These are phyloP conservation scores for Ommatoiulus sabulosus DNA, from an alignment of 2,888 invertebrate genomes.

Conservation along the genomic window DNA sequence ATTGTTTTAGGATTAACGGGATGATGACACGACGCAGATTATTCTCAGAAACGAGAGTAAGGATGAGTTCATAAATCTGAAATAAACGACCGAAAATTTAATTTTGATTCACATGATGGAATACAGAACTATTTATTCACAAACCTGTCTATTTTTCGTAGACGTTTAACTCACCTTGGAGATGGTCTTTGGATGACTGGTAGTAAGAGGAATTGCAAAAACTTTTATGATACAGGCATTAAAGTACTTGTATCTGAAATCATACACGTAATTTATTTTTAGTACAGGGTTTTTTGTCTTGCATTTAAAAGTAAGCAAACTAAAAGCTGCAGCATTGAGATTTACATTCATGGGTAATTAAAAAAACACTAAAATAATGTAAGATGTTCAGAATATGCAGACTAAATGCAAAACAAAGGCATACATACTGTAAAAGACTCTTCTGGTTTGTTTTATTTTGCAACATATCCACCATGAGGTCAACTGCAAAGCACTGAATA, in stretches of 20 bases:
- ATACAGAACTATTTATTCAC: background rate
- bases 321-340: too few species aligned
- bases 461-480: slow-evolving; percentile 47
- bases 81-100: background rate
- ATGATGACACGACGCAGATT: background rate
- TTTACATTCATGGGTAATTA: too few species aligned
- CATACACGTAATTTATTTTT: background rate
- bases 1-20: background rate
- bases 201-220: background rate
- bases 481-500: slow-evolving; percentile 37
- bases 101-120: background rate
- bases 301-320: too few species aligned
- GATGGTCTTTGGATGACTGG: slow-evolving; percentile 23
- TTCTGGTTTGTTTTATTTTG: background rate
- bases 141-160: background rate
- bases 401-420: background rate
- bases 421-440: slow-evolving; percentile 41
- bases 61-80: slow-evolving; percentile 52
- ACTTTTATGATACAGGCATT: slow-evolving; percentile 31
- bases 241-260: slow-evolving; percentile 48
- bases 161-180: background rate
- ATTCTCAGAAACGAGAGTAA: background rate
- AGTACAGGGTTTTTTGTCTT: too few species aligned
- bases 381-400: too few species aligned
- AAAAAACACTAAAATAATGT: too few species aligned